Evolutionary conservation across 2,113 vertebrate genomes (phyloP), one percentile per base, ranked within the genome.

Genomic region (Emydura subglobosa): DNA sequence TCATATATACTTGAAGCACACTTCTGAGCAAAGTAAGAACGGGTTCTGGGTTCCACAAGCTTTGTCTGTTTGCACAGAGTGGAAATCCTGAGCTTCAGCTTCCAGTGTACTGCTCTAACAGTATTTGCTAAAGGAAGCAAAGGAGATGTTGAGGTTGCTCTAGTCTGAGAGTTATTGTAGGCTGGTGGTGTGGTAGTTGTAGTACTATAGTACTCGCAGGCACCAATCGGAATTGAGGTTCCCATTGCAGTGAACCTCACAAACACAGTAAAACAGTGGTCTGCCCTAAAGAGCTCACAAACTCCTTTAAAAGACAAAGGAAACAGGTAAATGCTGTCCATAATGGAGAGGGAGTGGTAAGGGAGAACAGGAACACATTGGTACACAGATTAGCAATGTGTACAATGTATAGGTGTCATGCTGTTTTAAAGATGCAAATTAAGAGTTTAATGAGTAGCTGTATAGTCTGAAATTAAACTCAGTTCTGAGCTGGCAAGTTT

Each of bases 351-450:
- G 39, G n/a, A 6, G 39, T 10, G 39, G 39, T 25, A 24, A 7
- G 44, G n/a, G n/a, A 3, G 0, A 27, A 55, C 25, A 53, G 49
- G 31, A 3, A 55, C 4, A 13, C 79, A 19, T 0, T 2, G 57
- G 17, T 51, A 59, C 19, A 19, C 24, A 47, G 80, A 9, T 7
- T 25, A 21, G 57, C 0, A 1, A n/a, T 78, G 42, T 29, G 6
- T 47, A 47, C 5, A 2, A 3, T 8, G 1, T 9, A 68, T 17
- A 22, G 65, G 65, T 8, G 31, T 42, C n/a, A 19, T 10, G 22
- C 8, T 74, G 22, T 8, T 78, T 47, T 78, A 78, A 78, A 78
- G 74, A 25, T 78, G 22, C 22, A 47, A 47, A 47, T 78, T n/a
- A 82, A 44, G 24, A 47, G 76, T 17, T 50, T 8, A 31, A 19